phyloP scores from a whole-genome alignment of 2,888 invertebrate genomes.

The Monopis laevigella region DNA sequence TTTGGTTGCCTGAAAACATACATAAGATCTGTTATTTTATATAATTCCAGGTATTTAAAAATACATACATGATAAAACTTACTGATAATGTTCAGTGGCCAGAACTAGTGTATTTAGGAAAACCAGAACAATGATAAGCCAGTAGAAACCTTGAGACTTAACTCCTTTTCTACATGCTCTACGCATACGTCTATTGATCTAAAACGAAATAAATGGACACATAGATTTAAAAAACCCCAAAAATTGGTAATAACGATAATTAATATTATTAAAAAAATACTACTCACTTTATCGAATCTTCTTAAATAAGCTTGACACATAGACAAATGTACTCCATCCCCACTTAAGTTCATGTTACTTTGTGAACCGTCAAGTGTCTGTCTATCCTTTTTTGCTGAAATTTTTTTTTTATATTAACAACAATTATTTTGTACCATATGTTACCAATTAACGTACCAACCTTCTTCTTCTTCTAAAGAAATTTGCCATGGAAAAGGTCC shows the following conservation, averaged over 20 bases:
- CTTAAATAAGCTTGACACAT: constrained; percentile 45
- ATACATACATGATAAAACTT: constrained; percentile 23
- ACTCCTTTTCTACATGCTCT: constrained; percentile 93
- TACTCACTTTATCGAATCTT: constrained; percentile 50
- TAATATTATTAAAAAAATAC: too few species aligned
- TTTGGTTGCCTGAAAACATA: constrained; percentile 75
- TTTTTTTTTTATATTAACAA: not conserved
- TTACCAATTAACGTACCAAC: not conserved
- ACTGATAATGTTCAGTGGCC: constrained; percentile 93
- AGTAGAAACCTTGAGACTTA: constrained; percentile 97
- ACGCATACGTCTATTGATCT: constrained; percentile 86
- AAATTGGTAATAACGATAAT: not conserved
- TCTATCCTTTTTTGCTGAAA: constrained; percentile 46
- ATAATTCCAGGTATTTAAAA: too few species aligned
- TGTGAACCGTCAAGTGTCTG: constrained; percentile 50
- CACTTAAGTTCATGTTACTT: constrained; percentile 36
- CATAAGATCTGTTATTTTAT: too few species aligned
- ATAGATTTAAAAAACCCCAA: not conserved
- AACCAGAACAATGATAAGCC: constrained; percentile 97
- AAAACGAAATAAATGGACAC: constrained; percentile 18
- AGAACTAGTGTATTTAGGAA: constrained; percentile 96
- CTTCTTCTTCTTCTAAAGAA: constrained; percentile 3
- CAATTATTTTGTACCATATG: not conserved
- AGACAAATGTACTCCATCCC: constrained; percentile 68
- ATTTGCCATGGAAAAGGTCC: constrained; percentile 1